These are phyloP conservation scores for Ceyx cyanopectus DNA, from an alignment of 2,113 vertebrate species.

Conservation along the genomic window DNA sequence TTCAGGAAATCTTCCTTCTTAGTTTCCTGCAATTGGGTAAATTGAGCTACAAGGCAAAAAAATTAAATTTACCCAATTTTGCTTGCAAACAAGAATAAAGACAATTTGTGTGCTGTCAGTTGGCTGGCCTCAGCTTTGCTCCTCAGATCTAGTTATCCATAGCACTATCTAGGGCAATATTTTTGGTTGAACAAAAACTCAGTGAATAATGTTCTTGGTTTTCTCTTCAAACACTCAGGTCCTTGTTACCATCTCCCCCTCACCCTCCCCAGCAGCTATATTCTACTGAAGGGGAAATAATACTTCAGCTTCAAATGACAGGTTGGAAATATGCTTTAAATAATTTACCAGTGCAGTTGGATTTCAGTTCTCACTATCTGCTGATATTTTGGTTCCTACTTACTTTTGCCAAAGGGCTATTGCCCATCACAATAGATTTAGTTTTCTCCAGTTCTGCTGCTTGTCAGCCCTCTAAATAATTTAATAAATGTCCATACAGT, in stretches of 20 bases:
- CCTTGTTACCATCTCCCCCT: not conserved
- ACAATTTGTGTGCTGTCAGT: not conserved
- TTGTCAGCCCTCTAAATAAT: constrained; percentile 23
- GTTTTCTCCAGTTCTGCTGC: not conserved
- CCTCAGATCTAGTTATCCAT: not conserved
- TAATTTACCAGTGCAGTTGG: constrained; percentile 12
- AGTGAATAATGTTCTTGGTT: not conserved
- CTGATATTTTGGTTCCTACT: not conserved
- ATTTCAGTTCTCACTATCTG: constrained; percentile 9
- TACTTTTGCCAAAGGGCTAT: not conserved
- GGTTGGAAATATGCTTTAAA: constrained; percentile 3
- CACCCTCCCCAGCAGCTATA: not conserved
- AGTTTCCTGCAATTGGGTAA: not conserved
- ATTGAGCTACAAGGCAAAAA: constrained; percentile 1
- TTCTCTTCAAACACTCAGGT: not conserved
- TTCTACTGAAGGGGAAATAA: constrained; percentile 37
- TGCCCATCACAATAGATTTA: constrained; percentile 5
- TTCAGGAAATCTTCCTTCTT: not conserved
- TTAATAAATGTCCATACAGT: not conserved
- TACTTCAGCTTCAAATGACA: not conserved
- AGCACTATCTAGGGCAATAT: constrained; percentile 5
- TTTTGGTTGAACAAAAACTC: constrained; percentile 18
- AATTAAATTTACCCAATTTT: constrained; percentile 30
- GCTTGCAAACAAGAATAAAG: not conserved
- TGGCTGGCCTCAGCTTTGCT: not conserved